Conservation (phyloP, 2,888 invertebrate species). For the Leptura quadrifasciata region DNA sequence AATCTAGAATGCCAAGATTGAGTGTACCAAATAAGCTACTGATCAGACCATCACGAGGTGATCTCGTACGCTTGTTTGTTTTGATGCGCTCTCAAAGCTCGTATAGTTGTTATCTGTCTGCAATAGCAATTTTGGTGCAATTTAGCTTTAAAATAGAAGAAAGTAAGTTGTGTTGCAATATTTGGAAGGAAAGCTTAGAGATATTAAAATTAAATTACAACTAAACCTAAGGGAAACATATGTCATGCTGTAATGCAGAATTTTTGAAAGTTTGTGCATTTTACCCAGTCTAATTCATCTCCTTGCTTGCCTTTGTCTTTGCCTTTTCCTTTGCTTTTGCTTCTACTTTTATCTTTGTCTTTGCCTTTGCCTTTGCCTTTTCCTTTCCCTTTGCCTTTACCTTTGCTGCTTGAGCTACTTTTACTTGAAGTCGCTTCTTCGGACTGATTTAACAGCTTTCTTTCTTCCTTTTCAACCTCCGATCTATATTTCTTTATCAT, state of each 20-base stretch:
- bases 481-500: conserved; percentile 51
- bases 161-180: too few species aligned
- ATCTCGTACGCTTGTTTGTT: too few species aligned
- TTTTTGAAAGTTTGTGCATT: background rate
- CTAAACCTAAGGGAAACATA: too few species aligned
- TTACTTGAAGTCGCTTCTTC: conserved; percentile 25
- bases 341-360: conserved; percentile 11
- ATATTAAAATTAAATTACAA: too few species aligned
- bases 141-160: too few species aligned
- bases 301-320: conserved; percentile 34
- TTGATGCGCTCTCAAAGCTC: too few species aligned
- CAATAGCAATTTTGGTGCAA: too few species aligned
- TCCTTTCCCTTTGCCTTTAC: conserved; percentile 6
- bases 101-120: too few species aligned
- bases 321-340: conserved; percentile 29
- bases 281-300: conserved; percentile 27
- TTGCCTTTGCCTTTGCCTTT: background rate
- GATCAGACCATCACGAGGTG: too few species aligned
- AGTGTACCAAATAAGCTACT: too few species aligned
- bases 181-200: too few species aligned
- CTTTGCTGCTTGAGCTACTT: conserved; percentile 40
- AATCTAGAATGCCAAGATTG: too few species aligned
- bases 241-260: background rate
- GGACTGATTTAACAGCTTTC: background rate
- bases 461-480: conserved; percentile 39